phyloP scores from a whole-genome alignment of 2,113 vertebrate genomes.

The Eudorcas thomsonii region DNA sequence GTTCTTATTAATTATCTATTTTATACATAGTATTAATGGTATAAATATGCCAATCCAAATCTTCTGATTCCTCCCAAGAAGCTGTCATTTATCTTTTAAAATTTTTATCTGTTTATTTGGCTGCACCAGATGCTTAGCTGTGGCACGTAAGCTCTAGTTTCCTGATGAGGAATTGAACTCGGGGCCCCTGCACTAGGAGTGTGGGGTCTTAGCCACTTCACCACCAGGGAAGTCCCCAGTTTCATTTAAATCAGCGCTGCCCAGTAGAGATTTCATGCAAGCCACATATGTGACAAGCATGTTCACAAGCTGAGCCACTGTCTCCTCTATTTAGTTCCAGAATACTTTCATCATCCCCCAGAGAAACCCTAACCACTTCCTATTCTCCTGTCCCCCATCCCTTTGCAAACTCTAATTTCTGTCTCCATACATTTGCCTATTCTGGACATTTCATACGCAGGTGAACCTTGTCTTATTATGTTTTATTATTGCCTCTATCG shows the following conservation, averaged over 20 bases:
- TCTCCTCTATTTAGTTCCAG: neutral
- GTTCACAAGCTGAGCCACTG: neutral
- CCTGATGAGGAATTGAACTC: neutral
- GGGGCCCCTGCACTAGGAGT: neutral
- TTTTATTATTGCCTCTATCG: neutral
- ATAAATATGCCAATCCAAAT: neutral
- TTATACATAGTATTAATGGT: neutral
- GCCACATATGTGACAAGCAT: neutral
- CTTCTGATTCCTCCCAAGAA: neutral
- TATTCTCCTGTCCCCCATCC: neutral
- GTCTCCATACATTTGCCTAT: neutral
- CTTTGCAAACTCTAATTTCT: neutral
- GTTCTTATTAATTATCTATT: neutral
- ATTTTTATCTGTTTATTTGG: neutral
- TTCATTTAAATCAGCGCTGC: neutral
- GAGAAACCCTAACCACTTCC: neutral
- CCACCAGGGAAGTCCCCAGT: neutral
- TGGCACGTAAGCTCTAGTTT: neutral
- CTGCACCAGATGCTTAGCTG: neutral
- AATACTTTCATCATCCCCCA: neutral
- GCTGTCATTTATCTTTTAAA: neutral
- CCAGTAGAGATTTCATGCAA: neutral
- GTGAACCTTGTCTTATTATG: neutral
- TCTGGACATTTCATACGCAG: neutral
- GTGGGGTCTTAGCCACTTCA: neutral